phyloP scores from a whole-genome alignment of 2,113 vertebrate species.

The Heteronetta atricapilla region DNA sequence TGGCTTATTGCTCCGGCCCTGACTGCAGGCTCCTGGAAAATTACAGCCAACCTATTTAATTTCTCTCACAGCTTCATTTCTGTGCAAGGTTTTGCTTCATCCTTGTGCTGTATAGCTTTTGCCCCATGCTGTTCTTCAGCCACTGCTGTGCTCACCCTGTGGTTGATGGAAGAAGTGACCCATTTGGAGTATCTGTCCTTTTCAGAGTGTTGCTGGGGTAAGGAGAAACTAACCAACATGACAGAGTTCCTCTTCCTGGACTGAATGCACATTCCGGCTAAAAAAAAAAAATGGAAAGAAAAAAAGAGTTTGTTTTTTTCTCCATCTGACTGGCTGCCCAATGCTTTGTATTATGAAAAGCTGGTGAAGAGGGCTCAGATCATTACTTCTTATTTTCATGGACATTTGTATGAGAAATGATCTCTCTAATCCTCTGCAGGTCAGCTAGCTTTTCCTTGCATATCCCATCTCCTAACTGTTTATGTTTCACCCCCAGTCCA shows the following conservation, averaged over 20 bases:
- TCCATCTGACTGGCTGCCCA: conserved; percentile 21
- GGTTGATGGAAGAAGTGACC: conserved; percentile 19
- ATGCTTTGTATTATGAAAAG: conserved; percentile 6
- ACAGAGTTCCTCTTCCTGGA: neutral
- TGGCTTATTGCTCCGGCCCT: neutral
- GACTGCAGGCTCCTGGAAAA: neutral
- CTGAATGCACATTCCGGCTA: neutral
- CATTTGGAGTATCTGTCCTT: conserved; percentile 20
- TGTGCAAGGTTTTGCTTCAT: neutral
- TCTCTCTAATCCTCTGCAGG: neutral
- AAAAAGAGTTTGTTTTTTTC: neutral
- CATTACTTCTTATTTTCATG: conserved; percentile 25
- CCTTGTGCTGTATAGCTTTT: neutral
- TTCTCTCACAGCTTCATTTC: neutral
- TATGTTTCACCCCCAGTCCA: neutral
- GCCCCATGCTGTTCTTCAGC: neutral
- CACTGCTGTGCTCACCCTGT: neutral
- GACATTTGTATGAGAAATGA: neutral
- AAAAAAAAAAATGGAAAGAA: neutral
- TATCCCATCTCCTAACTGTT: neutral
- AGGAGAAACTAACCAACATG: neutral
- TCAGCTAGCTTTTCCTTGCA: neutral
- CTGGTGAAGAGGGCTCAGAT: neutral
- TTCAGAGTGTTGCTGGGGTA: neutral
- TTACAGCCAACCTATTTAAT: neutral